Conservation (phyloP, 92 coral and sea anemone genomes). For the Montipora capitata region DNA sequence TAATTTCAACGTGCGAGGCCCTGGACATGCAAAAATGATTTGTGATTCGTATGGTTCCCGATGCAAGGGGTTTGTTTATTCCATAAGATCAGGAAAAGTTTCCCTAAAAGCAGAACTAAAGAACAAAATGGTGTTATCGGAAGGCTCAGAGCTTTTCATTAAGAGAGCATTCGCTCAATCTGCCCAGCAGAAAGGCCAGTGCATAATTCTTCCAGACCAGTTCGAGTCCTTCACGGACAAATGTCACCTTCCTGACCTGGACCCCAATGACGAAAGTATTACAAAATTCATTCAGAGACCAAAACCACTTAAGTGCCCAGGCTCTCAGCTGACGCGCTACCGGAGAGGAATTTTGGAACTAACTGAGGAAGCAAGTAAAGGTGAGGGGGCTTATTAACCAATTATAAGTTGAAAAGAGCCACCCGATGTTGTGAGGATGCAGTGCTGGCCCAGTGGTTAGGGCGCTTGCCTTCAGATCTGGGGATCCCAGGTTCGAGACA, state of each 20-base stretch:
- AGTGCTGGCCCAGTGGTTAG: too few relatives aligned
- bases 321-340: constrained; percentile 79
- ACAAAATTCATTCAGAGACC: constrained; percentile 75
- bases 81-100: constrained; percentile 53
- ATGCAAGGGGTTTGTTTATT: constrained; percentile 86
- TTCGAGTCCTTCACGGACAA: constrained; percentile 39
- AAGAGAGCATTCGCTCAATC: constrained; percentile 66
- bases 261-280: constrained; percentile 85
- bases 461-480: too few relatives aligned
- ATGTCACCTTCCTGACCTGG: constrained; percentile 86
- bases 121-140: constrained; percentile 53
- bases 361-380: constrained; percentile 34
- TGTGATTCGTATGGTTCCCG: constrained; percentile 73
- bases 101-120: constrained; percentile 71
- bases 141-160: constrained; percentile 68
- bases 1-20: constrained; percentile 34
- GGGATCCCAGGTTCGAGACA: too few relatives aligned
- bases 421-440: too few relatives aligned
- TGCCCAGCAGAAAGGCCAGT: constrained; percentile 48
- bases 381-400: neutral
- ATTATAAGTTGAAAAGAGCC: too few relatives aligned
- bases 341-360: constrained; percentile 77
- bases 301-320: constrained; percentile 77
- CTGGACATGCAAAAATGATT: constrained; percentile 70
- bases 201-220: constrained; percentile 75